Evolutionary conservation across 2,888 invertebrate species (phyloP).

Genomic region (Gari tellinella): DNA sequence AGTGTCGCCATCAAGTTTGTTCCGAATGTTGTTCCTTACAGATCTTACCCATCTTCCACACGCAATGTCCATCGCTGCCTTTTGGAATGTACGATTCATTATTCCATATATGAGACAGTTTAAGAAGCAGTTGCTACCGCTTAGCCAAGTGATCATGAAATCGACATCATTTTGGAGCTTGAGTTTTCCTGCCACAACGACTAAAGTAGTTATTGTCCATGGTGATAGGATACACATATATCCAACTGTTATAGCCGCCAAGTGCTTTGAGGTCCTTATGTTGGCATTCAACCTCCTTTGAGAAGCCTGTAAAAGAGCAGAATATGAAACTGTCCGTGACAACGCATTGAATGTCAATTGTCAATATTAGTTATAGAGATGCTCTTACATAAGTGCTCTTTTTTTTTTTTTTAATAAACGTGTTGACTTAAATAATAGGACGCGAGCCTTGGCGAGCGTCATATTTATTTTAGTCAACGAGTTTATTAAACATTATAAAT

Average conservation of each 20-base stretch:
- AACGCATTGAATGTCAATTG: no score
- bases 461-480: no score
- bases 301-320: no score
- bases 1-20: no score
- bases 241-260: constrained; percentile 62
- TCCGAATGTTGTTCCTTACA: constrained; percentile 4
- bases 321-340: no score
- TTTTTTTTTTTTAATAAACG: no score
- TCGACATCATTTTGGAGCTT: constrained; percentile 35
- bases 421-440: no score
- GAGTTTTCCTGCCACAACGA: constrained; percentile 42
- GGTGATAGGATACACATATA: constrained; percentile 55
- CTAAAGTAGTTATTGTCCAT: constrained; percentile 56
- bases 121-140: constrained; percentile 58
- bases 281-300: constrained; percentile 41
- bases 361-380: no score
- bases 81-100: constrained; percentile 59
- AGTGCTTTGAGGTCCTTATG: constrained; percentile 55
- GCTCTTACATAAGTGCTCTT: no score
- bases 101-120: constrained; percentile 57
- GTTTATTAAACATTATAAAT: no score
- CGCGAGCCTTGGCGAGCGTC: no score
- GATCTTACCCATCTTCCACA: constrained; percentile 49
- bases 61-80: constrained; percentile 44
- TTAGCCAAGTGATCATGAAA: constrained; percentile 55